phyloP scores from a whole-genome alignment of 2,888 invertebrate genomes.

The Invenusta paracnida region DNA sequence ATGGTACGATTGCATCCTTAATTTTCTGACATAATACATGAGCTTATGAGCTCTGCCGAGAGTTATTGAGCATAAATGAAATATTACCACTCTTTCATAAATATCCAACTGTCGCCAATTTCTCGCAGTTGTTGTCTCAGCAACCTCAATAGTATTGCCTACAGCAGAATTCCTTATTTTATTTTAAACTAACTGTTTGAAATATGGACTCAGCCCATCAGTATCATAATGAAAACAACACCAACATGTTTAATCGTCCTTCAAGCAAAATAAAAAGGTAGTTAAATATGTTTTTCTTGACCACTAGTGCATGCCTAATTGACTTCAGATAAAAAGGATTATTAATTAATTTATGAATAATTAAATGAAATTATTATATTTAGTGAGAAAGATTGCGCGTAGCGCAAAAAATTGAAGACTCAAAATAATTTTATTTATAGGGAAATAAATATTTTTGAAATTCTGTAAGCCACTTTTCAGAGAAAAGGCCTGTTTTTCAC shows the following conservation, averaged over 20 bases:
- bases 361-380: neutral
- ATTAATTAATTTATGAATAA: neutral
- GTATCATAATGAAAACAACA: neutral
- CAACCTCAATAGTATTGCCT: too few relatives aligned
- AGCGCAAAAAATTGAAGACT: neutral
- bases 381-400: neutral
- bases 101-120: too few relatives aligned
- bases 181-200: too few relatives aligned
- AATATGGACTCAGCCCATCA: too few relatives aligned
- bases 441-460: neutral
- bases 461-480: neutral
- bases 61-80: too few relatives aligned
- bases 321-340: neutral
- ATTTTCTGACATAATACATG: too few relatives aligned
- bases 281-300: too few relatives aligned
- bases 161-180: too few relatives aligned
- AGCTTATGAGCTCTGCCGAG: too few relatives aligned
- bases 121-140: too few relatives aligned
- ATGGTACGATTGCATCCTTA: too few relatives aligned
- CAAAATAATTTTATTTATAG: neutral
- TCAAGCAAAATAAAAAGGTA: neutral
- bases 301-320: neutral
- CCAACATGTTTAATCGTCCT: neutral
- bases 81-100: too few relatives aligned
- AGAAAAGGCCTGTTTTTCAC: neutral